Evolutionary conservation across 2,888 invertebrate genomes (phyloP).

Genomic region (Cantharis rufa): DNA sequence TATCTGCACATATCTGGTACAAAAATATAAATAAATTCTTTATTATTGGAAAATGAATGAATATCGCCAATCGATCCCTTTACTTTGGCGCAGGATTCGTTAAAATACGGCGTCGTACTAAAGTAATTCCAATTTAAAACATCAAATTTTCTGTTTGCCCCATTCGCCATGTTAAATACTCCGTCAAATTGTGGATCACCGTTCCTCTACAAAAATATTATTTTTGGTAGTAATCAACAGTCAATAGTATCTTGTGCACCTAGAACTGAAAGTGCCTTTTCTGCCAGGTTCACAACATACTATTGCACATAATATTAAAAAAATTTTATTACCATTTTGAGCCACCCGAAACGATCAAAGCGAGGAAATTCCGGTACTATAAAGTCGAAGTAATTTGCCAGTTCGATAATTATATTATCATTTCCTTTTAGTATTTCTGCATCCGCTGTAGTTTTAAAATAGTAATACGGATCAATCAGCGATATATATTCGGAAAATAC

Average conservation of each 20-base stretch:
- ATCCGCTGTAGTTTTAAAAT: conserved; percentile 66
- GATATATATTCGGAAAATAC: neutral
- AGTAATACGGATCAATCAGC: conserved; percentile 60
- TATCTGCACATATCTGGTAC: conserved; percentile 77
- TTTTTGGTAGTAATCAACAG: no score
- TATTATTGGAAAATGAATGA: conserved; percentile 68
- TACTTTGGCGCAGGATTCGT: conserved; percentile 63
- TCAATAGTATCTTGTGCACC: no score
- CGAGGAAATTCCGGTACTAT: conserved; percentile 57
- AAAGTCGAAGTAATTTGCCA: conserved; percentile 64
- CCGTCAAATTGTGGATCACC: conserved; percentile 75
- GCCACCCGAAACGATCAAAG: conserved; percentile 84
- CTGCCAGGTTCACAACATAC: no score
- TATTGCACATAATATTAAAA: no score
- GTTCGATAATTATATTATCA: conserved; percentile 69
- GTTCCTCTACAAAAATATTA: conserved; percentile 72
- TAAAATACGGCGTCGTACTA: conserved; percentile 60
- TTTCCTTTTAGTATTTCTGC: conserved; percentile 82
- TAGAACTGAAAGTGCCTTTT: no score
- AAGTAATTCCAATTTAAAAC: conserved; percentile 74
- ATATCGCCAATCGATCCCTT: conserved; percentile 81
- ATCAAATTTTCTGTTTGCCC: conserved; percentile 69
- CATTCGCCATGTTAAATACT: conserved; percentile 75
- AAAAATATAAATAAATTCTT: conserved; percentile 65
- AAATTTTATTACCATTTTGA: conserved; percentile 67